phyloP scores from a whole-genome alignment of 2,113 vertebrate species.

The Empidonax alnorum region DNA sequence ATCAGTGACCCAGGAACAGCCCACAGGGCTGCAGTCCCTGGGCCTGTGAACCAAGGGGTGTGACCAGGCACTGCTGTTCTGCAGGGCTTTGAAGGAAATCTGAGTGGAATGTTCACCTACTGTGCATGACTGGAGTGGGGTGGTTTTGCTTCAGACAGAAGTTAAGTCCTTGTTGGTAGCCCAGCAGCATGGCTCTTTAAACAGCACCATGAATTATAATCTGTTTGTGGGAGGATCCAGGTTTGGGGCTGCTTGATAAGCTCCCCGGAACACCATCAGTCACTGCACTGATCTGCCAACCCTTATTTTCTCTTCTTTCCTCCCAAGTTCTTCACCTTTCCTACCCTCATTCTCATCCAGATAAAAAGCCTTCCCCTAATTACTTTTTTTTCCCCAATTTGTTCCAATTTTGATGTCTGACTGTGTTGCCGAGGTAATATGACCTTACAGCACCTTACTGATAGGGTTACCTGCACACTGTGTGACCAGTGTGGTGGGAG shows the following conservation, averaged over 20 bases:
- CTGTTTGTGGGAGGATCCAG: background rate
- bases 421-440: background rate
- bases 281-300: background rate
- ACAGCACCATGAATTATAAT: background rate
- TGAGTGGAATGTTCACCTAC: background rate
- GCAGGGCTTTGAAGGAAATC: background rate
- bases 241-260: background rate
- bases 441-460: background rate
- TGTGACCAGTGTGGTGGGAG: background rate
- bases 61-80: background rate
- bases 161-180: background rate
- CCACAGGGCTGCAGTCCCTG: background rate
- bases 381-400: background rate
- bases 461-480: background rate
- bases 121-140: background rate
- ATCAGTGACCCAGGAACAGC: background rate
- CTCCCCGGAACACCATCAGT: background rate
- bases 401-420: background rate
- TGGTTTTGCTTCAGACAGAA: no score
- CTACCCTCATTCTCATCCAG: background rate
- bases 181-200: background rate
- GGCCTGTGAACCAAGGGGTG: fast-evolving
- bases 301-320: background rate
- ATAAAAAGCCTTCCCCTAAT: background rate
- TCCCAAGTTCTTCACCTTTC: background rate